These are phyloP conservation scores for Harpalus rufipes DNA, from an alignment of 2,888 invertebrate species.

Conservation along the genomic window DNA sequence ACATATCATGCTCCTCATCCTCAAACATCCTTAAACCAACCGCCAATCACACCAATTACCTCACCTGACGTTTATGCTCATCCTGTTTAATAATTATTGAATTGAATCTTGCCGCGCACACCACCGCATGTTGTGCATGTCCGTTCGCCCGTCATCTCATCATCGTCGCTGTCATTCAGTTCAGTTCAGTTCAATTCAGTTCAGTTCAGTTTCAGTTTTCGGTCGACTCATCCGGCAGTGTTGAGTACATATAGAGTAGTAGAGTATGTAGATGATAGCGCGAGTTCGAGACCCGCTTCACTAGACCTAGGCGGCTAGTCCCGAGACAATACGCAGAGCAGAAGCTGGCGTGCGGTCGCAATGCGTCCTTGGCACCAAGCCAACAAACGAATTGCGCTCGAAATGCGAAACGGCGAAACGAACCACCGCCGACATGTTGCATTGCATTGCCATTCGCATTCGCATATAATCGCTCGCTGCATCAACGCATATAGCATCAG, in stretches of 20 bases:
- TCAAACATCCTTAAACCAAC: slow-evolving; percentile 2
- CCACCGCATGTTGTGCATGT: slow-evolving; percentile 44
- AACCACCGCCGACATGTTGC: slow-evolving; percentile 70
- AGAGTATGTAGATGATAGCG: slow-evolving; percentile 31
- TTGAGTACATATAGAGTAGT: slow-evolving; percentile 29
- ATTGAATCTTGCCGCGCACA: slow-evolving; percentile 19
- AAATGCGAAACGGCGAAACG: slow-evolving; percentile 52
- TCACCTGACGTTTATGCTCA: background rate
- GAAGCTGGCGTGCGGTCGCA: slow-evolving; percentile 71
- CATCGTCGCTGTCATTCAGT: slow-evolving; percentile 38
- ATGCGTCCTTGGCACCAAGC: slow-evolving; percentile 76
- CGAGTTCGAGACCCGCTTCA: slow-evolving; percentile 39
- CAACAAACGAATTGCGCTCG: slow-evolving; percentile 69
- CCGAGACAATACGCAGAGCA: slow-evolving; percentile 59
- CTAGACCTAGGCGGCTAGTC: slow-evolving; percentile 46
- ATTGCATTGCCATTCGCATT: slow-evolving; percentile 62
- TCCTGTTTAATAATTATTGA: background rate
- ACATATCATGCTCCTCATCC: slow-evolving; percentile 5
- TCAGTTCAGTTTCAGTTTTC: background rate
- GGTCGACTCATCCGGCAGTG: slow-evolving; percentile 57
- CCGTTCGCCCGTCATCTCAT: slow-evolving; percentile 43
- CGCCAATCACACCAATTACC: slow-evolving; percentile 14
- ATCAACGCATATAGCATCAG: slow-evolving; percentile 46
- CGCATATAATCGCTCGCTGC: slow-evolving; percentile 10
- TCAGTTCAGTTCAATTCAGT: slow-evolving; percentile 38